phyloP scores from a whole-genome alignment of 2,113 vertebrate species.

The Aspidoscelis tigris region DNA sequence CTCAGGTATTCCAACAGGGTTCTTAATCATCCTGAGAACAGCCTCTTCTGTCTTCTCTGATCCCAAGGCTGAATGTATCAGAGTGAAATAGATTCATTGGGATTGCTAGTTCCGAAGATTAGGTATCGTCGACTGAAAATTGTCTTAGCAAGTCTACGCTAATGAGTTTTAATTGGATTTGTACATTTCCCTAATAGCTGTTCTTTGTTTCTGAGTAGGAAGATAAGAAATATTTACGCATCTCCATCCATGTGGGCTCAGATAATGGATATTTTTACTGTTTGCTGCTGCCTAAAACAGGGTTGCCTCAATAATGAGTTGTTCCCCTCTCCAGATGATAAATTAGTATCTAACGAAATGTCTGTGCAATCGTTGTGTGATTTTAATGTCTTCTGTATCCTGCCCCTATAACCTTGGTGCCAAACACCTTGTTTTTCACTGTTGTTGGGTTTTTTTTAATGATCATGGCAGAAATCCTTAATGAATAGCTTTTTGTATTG shows the following conservation, averaged over 20 bases:
- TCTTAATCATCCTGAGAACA: slow-evolving; percentile 30
- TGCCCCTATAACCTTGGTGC: slow-evolving; percentile 45
- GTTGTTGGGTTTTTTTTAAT: slow-evolving; percentile 55
- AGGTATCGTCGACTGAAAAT: slow-evolving; percentile 67
- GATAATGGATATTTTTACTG: slow-evolving; percentile 2
- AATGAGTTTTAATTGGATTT: slow-evolving; percentile 71
- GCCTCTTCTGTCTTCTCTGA: slow-evolving; percentile 45
- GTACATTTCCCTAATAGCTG: slow-evolving; percentile 44
- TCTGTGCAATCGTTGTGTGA: slow-evolving; percentile 44
- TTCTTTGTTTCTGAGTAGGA: slow-evolving; percentile 48
- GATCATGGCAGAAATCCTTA: slow-evolving; percentile 43
- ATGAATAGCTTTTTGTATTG: slow-evolving; percentile 60
- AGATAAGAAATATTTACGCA: slow-evolving; percentile 43
- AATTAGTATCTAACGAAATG: slow-evolving; percentile 37
- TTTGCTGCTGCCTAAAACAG: slow-evolving; percentile 34
- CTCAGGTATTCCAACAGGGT: slow-evolving; percentile 1
- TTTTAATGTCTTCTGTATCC: slow-evolving; percentile 23
- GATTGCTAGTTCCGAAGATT: slow-evolving; percentile 52
- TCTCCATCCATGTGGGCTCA: slow-evolving; percentile 6
- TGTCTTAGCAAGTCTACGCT: slow-evolving; percentile 59
- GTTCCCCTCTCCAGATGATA: neutral
- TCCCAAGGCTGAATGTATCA: slow-evolving; percentile 46
- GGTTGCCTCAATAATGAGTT: slow-evolving; percentile 11
- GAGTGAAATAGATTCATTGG: slow-evolving; percentile 28
- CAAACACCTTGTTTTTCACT: slow-evolving; percentile 45